These are phyloP conservation scores for Stenopsyche tienmushanensis DNA, from an alignment of 1,140 invertebrate species.

Conservation along the genomic window DNA sequence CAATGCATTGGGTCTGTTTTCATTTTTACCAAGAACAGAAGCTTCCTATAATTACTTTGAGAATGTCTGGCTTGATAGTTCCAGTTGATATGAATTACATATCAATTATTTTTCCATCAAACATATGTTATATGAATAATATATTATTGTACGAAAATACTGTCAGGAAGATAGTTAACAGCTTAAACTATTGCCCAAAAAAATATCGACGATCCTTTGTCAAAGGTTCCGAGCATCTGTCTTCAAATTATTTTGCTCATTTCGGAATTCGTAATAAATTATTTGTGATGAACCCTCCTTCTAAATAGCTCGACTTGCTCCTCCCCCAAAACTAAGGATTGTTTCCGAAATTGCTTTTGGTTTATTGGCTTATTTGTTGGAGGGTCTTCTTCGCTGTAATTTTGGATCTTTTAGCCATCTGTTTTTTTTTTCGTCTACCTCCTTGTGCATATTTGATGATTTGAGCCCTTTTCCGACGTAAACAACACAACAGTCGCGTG, in stretches of 20 bases:
- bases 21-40: no score
- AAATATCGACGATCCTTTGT: no score
- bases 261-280: slow-evolving; percentile 22
- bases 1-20: no score
- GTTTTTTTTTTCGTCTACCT: neutral
- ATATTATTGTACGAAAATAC: no score
- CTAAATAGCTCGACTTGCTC: slow-evolving; percentile 29
- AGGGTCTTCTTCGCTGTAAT: slow-evolving; percentile 14
- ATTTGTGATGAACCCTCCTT: slow-evolving; percentile 31
- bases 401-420: slow-evolving; percentile 14
- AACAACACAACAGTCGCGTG: neutral
- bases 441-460: slow-evolving; percentile 22
- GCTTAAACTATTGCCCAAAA: no score
- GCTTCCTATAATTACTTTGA: no score
- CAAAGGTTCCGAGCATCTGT: neutral
- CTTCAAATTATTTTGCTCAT: neutral
- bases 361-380: slow-evolving; percentile 28
- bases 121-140: no score
- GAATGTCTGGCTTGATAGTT: no score
- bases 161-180: no score
- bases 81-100: no score
- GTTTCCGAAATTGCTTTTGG: slow-evolving; percentile 26
- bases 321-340: slow-evolving; percentile 33
- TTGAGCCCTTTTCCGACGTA: neutral
- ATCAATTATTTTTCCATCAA: no score